Base-by-base conservation (phyloP, 2,888 invertebrate genomes). In the Fragum sueziense region DNA sequence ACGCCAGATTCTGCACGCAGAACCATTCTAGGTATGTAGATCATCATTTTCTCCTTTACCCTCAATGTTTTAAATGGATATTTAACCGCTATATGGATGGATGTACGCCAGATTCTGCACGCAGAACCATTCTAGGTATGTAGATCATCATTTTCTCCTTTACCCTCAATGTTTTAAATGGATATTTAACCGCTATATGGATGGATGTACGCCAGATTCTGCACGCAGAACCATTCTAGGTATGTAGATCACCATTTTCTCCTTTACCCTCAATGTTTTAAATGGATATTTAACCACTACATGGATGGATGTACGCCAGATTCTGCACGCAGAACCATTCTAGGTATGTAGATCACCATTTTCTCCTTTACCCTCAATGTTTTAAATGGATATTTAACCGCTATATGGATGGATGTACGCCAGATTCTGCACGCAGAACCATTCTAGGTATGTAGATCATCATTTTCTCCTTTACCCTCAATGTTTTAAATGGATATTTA, bases 71-170 rank as follows among this genome's bases (percentile, higher is more conserved):
- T 74, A 94, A 95, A 77, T 97, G 97, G 97, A 93, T 96, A 79
- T 94, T 94, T 41, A 94, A 95, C 88, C 95, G 95, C 92, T 96
- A 96, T 93, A 93, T 95, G 86, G 94, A 94, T 79, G 65, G 65
- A 22, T 96, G 96, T 91, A 95, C 95, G 74, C 94, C 95, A 82
- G 95, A 95, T 84, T 67, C 91, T 25, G 95, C 96, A 80, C 96
- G 96, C 92, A 95, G 96, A 93, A 95, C 96, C 83, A 95, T 96
- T 90, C 94, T 97, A 93, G 96, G 97, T 96, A 94, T n/a, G n/a
- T n/a, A n/a, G n/a, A n/a, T n/a, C n/a, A n/a, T n/a, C n/a, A n/a
- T n/a, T n/a, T n/a, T n/a, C n/a, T n/a, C n/a, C n/a, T n/a, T n/a
- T n/a, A n/a, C n/a, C n/a, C n/a, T n/a, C n/a, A n/a, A 84, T 96